These are phyloP conservation scores for Dipodomys ordii DNA, from an alignment of 2,113 vertebrate genomes.

Conservation along the genomic window DNA sequence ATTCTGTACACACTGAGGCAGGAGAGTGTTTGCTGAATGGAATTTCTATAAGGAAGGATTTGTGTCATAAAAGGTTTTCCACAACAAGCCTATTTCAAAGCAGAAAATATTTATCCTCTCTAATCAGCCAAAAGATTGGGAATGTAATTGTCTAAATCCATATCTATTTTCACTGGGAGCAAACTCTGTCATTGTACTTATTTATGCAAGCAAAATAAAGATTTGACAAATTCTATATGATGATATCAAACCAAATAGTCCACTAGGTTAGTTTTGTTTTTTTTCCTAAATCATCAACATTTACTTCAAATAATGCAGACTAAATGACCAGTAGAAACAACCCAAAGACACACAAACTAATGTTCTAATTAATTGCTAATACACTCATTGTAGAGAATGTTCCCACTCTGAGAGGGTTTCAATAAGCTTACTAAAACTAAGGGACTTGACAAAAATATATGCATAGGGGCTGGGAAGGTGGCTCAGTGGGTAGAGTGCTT, in stretches of 20 bases:
- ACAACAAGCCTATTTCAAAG: conserved; percentile 60
- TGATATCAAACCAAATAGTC: conserved; percentile 51
- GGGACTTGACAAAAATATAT: not conserved
- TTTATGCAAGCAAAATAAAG: conserved; percentile 32
- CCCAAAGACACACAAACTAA: not conserved
- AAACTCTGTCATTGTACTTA: not conserved
- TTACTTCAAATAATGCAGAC: not conserved
- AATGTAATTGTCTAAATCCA: not conserved
- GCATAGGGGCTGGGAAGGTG: not conserved
- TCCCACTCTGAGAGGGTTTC: conserved; percentile 32
- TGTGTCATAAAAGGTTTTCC: conserved; percentile 47
- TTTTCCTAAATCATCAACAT: conserved; percentile 39
- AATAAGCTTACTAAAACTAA: conserved; percentile 19
- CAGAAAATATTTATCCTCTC: conserved; percentile 62
- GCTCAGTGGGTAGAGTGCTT: no score
- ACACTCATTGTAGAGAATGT: conserved; percentile 16
- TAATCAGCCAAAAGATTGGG: conserved; percentile 53
- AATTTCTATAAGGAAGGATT: conserved; percentile 57
- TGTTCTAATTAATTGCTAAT: conserved; percentile 56
- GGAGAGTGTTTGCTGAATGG: conserved; percentile 35
- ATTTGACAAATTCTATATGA: conserved; percentile 37
- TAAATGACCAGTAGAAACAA: conserved; percentile 9
- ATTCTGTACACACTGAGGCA: not conserved
- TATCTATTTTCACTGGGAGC: conserved; percentile 46
- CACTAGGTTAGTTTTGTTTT: conserved; percentile 1